Evolutionary conservation across 2,797 vertebrate genomes (phyloP).

Genomic region (Amblyraja radiata): DNA sequence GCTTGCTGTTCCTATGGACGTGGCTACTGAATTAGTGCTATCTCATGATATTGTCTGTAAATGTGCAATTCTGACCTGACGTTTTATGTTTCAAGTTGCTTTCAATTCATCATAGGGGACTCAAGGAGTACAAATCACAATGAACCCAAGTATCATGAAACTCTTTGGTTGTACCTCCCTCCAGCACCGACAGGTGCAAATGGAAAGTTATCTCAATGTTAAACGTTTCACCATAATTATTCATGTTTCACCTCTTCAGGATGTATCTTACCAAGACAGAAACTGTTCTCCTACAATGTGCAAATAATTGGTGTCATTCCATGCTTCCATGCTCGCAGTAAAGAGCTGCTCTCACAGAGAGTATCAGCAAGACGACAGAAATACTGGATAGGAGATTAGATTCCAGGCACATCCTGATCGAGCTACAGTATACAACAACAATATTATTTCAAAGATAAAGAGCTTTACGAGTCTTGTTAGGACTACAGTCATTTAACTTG

Average conservation of each 20-base stretch:
- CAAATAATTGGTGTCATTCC: not conserved
- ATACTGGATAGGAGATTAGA: not conserved
- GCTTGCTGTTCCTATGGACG: not conserved
- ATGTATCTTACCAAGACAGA: not conserved
- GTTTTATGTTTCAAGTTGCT: not conserved
- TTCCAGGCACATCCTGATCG: not conserved
- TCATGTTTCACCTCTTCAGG: not conserved
- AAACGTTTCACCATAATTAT: not conserved
- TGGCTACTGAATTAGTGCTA: not conserved
- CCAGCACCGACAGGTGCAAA: not conserved
- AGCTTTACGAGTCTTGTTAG: not conserved
- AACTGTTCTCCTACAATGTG: not conserved
- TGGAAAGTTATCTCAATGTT: not conserved
- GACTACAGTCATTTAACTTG: not conserved
- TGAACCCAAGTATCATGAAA: not conserved
- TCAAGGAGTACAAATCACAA: not conserved
- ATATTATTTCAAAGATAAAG: not conserved
- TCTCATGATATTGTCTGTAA: not conserved
- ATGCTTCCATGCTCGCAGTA: not conserved
- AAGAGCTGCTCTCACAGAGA: not conserved
- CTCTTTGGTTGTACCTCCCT: not conserved
- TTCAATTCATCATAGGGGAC: not conserved
- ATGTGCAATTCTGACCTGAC: not conserved
- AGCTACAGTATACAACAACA: not conserved
- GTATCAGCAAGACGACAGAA: not conserved